Percentiles rank a stretch among this genome's conserved stretches.
These are phyloP conservation scores for Oxygymnocypris stewartii DNA, from an alignment of 2,113 vertebrate species.

Conservation along the genomic window DNA sequence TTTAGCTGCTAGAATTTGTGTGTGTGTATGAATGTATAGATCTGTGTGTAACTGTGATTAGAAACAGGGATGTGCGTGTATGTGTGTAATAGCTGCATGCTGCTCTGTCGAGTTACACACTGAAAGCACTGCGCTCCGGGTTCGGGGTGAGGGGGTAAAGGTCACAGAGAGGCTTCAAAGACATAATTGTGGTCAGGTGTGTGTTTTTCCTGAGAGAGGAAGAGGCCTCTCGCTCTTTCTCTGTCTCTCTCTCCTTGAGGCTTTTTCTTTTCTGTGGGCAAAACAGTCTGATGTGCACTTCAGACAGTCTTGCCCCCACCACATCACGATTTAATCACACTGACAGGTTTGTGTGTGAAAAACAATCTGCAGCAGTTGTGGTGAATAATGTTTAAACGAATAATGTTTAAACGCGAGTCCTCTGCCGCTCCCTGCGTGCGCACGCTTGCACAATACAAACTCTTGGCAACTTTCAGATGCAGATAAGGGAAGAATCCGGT, in stretches of 20 bases:
- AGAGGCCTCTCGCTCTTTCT: conserved; percentile 55
- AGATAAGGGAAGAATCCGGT: conserved; percentile 35
- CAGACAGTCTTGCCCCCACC: background rate
- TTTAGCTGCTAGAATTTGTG: conserved; percentile 9
- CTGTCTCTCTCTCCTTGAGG: conserved; percentile 36
- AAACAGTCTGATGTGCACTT: conserved; percentile 38
- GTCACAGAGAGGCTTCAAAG: conserved; percentile 47
- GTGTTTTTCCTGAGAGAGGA: conserved; percentile 49
- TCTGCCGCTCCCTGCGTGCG: background rate
- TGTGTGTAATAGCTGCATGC: conserved; percentile 43
- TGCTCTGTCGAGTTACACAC: conserved; percentile 33
- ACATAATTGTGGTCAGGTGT: conserved; percentile 60
- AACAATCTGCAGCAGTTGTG: conserved; percentile 9
- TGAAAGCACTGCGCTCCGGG: conserved; percentile 35
- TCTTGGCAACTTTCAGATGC: conserved; percentile 40
- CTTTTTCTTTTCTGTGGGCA: conserved; percentile 44
- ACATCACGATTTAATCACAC: conserved; percentile 37
- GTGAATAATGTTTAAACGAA: conserved; percentile 34
- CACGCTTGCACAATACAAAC: conserved; percentile 43
- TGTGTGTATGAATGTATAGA: conserved; percentile 17
- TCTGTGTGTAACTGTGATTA: conserved; percentile 16
- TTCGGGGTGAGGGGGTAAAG: conserved; percentile 40
- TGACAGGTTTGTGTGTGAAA: background rate
- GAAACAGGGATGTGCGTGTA: conserved; percentile 61
- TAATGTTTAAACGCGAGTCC: conserved; percentile 33